phyloP scores from a whole-genome alignment of 2,888 invertebrate species.

The Heliconius ethilla region DNA sequence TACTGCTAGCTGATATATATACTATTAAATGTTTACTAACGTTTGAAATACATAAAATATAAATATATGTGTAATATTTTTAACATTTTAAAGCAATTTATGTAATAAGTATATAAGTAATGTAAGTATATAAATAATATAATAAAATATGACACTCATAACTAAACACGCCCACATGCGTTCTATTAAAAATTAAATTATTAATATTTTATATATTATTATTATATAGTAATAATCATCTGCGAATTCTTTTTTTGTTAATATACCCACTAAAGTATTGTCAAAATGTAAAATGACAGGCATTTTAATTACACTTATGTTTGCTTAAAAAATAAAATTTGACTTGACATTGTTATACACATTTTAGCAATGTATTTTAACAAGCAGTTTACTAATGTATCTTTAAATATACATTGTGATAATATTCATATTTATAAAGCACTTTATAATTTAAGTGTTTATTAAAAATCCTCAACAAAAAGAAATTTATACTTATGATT shows the following conservation, averaged over 20 bases:
- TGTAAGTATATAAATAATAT: slow-evolving; percentile 1
- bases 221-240: slow-evolving; percentile 2
- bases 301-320: slow-evolving; percentile 26
- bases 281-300: slow-evolving; percentile 37
- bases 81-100: background rate
- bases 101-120: slow-evolving; percentile 1
- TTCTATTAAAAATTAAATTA: slow-evolving; percentile 20
- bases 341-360: background rate
- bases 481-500: background rate
- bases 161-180: slow-evolving; percentile 18
- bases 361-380: background rate
- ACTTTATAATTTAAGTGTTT: background rate
- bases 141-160: slow-evolving; percentile 21
- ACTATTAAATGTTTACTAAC: background rate
- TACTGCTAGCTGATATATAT: background rate
- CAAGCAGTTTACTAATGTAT: slow-evolving; percentile 1
- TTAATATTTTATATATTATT: slow-evolving; percentile 1
- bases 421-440: background rate
- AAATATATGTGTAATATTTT: background rate
- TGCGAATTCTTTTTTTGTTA: slow-evolving; percentile 9
- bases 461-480: background rate
- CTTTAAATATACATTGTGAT: background rate
- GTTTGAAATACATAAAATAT: background rate
- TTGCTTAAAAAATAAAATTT: slow-evolving; percentile 6
- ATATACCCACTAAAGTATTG: slow-evolving; percentile 38